Conservation (phyloP, 2,797 vertebrate species). For the Lepilemur septentrionalis region DNA sequence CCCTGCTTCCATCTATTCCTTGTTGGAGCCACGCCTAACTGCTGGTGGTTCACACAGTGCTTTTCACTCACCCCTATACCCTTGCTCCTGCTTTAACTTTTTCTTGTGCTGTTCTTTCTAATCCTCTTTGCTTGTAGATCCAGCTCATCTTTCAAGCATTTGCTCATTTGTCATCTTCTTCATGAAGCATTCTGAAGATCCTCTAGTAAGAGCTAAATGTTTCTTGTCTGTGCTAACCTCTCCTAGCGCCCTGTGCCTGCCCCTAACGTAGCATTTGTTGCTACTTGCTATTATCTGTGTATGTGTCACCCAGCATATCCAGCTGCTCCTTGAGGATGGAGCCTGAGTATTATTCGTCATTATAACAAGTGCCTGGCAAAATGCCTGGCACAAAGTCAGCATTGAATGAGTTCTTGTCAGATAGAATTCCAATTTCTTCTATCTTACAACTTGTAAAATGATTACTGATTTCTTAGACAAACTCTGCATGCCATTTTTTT, state of each 20-base stretch:
- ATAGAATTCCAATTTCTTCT: slow-evolving; percentile 45
- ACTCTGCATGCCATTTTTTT: slow-evolving; percentile 9
- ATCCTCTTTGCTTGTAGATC: background rate
- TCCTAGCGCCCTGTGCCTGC: background rate
- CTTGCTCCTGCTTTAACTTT: background rate
- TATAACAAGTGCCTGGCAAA: slow-evolving; percentile 28
- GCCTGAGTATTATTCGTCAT: background rate
- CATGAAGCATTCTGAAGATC: background rate
- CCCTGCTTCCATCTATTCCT: background rate
- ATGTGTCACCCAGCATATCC: background rate
- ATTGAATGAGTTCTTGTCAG: background rate
- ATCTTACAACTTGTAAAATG: background rate
- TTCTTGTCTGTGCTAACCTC: background rate
- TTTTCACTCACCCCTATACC: background rate
- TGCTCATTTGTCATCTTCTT: background rate
- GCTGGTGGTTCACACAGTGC: background rate
- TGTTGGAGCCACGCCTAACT: too few species aligned
- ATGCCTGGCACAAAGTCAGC: background rate
- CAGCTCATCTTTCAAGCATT: background rate
- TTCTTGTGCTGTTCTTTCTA: background rate
- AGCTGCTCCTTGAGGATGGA: background rate
- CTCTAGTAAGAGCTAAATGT: background rate
- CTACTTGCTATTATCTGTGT: background rate
- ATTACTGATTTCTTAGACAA: slow-evolving; percentile 27
- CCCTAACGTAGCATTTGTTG: background rate